These are phyloP conservation scores for Muraenolepis orangiensis DNA, from an alignment of 2,797 vertebrate genomes.

Conservation along the genomic window DNA sequence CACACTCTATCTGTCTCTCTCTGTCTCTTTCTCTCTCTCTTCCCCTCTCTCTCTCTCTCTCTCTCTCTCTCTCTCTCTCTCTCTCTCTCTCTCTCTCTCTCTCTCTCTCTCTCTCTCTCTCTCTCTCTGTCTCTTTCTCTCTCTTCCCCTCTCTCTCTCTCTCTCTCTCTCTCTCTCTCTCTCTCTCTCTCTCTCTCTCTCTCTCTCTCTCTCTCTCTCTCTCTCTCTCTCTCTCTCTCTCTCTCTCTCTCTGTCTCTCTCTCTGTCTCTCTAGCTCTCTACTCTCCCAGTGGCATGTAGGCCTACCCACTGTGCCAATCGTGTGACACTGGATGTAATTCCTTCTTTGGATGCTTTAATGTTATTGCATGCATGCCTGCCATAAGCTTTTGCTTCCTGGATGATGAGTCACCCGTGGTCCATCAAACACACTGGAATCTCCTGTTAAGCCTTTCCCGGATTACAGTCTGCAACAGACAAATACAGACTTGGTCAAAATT, in stretches of 20 bases:
- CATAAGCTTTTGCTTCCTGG: constrained; percentile 31
- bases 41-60: not conserved
- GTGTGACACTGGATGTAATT: constrained; percentile 27
- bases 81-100: too few relatives aligned
- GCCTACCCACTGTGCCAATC: not conserved
- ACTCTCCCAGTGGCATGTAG: constrained; percentile 21
- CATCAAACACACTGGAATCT: constrained; percentile 34
- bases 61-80: not conserved
- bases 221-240: not conserved
- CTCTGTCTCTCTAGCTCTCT: not conserved
- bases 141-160: not conserved
- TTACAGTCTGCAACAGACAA: constrained; percentile 33
- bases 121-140: constrained; percentile 24
- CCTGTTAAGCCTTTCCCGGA: constrained; percentile 40
- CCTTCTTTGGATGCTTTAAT: constrained; percentile 38
- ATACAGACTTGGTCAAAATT: constrained; percentile 39
- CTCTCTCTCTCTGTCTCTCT: not conserved
- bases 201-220: too few relatives aligned
- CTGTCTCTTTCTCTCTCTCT: not conserved
- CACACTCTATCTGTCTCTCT: not conserved
- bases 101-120: not conserved
- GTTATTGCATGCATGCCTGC: constrained; percentile 17
- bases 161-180: too few relatives aligned
- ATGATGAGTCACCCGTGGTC: constrained; percentile 34
- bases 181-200: too few relatives aligned